A percentile compares a stretch with the other conserved stretches of the same genome.
Evolutionary conservation across 1,140 invertebrate genomes (phyloP).

Genomic region (Coptotermes formosanus): DNA sequence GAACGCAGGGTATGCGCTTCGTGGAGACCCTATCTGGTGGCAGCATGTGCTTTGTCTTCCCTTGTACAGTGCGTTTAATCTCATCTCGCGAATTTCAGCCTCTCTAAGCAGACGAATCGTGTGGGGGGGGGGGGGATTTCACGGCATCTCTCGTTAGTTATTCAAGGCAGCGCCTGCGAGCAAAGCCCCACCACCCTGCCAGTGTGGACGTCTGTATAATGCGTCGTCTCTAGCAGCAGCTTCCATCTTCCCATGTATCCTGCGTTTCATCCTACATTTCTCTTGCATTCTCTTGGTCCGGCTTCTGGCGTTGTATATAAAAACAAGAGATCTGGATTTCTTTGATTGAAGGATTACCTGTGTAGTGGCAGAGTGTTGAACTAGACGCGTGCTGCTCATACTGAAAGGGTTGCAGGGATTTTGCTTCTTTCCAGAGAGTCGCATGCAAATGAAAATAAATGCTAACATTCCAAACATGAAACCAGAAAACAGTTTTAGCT

Average conservation of each 20-base stretch:
- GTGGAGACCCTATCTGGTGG: too few species aligned
- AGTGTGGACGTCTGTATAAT: background rate
- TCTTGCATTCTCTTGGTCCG: background rate
- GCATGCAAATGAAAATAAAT: background rate
- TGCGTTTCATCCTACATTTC: background rate
- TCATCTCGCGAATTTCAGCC: too few species aligned
- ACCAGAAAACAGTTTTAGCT: background rate
- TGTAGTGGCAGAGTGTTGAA: background rate
- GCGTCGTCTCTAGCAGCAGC: background rate
- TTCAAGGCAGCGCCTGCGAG: slow-evolving; percentile 18
- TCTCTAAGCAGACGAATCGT: slow-evolving; percentile 1
- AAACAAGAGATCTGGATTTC: slow-evolving; percentile 30
- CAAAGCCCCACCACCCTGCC: slow-evolving; percentile 22
- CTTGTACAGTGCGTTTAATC: too few species aligned
- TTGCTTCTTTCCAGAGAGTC: background rate
- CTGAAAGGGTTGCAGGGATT: background rate
- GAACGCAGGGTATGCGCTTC: too few species aligned
- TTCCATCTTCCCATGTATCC: background rate
- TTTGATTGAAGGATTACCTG: slow-evolving; percentile 33
- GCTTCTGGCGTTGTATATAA: background rate
- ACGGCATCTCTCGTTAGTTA: background rate
- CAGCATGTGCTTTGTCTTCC: too few species aligned
- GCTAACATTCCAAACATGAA: background rate
- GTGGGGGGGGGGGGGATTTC: background rate
- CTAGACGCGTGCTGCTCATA: background rate